Conservation (phyloP, 2,888 invertebrate species). For the Griposia aprilina region DNA sequence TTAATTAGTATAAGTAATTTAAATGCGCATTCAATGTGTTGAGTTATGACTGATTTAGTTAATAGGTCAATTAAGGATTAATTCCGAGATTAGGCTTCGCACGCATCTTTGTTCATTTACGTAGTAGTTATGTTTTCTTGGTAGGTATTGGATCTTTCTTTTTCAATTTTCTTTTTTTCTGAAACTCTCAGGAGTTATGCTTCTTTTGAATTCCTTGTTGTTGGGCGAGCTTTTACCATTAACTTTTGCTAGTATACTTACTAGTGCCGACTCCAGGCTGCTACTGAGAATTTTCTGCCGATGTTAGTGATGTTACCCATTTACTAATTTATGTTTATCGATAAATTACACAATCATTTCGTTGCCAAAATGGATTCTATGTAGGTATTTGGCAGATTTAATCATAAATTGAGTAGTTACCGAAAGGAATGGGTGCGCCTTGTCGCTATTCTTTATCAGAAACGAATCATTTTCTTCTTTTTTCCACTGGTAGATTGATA, state of each 20-base stretch:
- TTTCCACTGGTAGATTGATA: not conserved
- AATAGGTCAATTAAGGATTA: slow-evolving; percentile 60
- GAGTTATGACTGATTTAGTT: slow-evolving; percentile 58
- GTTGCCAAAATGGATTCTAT: no score
- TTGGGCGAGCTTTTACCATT: not conserved
- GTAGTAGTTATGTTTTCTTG: not conserved
- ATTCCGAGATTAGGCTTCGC: slow-evolving; percentile 36
- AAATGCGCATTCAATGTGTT: slow-evolving; percentile 58
- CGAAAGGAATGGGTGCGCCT: no score
- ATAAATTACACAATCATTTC: no score
- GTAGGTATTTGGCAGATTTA: no score
- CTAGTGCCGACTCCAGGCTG: no score
- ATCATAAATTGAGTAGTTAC: not conserved
- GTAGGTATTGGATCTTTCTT: not conserved
- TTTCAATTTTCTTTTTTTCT: slow-evolving; percentile 12
- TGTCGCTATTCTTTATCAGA: not conserved
- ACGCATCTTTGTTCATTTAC: slow-evolving; percentile 32
- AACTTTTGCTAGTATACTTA: no score
- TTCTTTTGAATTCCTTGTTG: not conserved
- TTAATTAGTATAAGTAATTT: slow-evolving; percentile 65
- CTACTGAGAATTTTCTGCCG: no score
- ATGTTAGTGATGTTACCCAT: no score
- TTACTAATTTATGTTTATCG: no score
- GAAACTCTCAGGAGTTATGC: not conserved
- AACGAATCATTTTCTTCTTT: not conserved